phyloP scores from a whole-genome alignment of 1,140 invertebrate genomes.

The Ridgeia piscesae region DNA sequence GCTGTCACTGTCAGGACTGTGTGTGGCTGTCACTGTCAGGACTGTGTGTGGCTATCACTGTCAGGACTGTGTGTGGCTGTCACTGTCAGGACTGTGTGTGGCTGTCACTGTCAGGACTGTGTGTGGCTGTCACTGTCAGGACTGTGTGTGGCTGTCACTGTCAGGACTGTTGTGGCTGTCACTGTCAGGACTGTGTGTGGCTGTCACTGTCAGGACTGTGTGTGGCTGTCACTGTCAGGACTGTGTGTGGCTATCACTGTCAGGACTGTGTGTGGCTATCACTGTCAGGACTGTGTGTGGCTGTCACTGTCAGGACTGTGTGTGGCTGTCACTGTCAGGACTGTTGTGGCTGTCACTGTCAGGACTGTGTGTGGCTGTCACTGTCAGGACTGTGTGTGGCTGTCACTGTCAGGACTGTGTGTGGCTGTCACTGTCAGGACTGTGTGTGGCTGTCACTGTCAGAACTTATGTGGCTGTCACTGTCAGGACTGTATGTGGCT shows the following conservation, averaged over 20 bases:
- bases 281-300: background rate
- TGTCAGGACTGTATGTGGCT: background rate
- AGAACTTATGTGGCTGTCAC: background rate
- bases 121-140: background rate
- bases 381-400: background rate
- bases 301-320: background rate
- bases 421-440: background rate
- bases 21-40: background rate
- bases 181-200: background rate
- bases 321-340: background rate
- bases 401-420: background rate
- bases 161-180: background rate
- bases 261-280: background rate
- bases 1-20: background rate
- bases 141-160: background rate
- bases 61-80: background rate
- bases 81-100: background rate
- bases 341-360: background rate
- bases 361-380: background rate
- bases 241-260: background rate
- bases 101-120: background rate
- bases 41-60: background rate
- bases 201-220: background rate
- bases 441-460: background rate
- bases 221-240: background rate